A percentile compares a stretch with the other conserved stretches of the same genome.
phyloP scores from a whole-genome alignment of 2,888 invertebrate species.

The Hirtodrosophila trivittata region DNA sequence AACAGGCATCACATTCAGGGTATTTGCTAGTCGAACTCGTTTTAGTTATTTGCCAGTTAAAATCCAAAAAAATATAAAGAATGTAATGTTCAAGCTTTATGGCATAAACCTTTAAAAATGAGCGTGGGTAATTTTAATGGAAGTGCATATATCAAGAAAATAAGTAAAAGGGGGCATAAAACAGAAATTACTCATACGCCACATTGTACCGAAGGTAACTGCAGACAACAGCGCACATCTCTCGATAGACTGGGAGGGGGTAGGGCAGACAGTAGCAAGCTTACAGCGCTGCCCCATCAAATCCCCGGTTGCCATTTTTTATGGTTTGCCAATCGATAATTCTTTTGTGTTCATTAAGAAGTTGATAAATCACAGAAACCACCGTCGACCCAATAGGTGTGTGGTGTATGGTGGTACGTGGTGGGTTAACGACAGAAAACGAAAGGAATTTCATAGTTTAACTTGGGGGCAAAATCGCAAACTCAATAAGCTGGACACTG shows the following conservation, averaged over 20 bases:
- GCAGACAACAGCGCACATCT: slow-evolving; percentile 18
- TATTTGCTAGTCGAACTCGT: neutral
- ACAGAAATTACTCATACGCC: slow-evolving; percentile 69
- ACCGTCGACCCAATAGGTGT: slow-evolving; percentile 3
- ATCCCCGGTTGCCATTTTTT: slow-evolving; percentile 57
- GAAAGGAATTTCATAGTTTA: slow-evolving; percentile 69
- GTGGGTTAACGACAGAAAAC: slow-evolving; percentile 48
- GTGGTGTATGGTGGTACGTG: slow-evolving; percentile 3
- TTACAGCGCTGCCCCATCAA: too few relatives aligned
- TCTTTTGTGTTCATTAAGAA: slow-evolving; percentile 78
- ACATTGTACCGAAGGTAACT: slow-evolving; percentile 47
- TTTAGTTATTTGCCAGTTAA: slow-evolving; percentile 36
- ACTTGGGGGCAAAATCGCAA: slow-evolving; percentile 41
- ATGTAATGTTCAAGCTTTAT: slow-evolving; percentile 61
- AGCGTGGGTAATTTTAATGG: slow-evolving; percentile 54
- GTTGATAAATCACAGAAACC: slow-evolving; percentile 68
- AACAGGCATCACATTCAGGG: neutral
- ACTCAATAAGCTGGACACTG: slow-evolving; percentile 52
- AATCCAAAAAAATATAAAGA: slow-evolving; percentile 53
- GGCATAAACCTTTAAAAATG: slow-evolving; percentile 27
- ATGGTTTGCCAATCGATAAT: slow-evolving; percentile 73
- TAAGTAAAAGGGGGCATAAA: slow-evolving; percentile 52
- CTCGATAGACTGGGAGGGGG: neutral
- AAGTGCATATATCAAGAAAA: slow-evolving; percentile 65
- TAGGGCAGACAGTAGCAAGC: too few relatives aligned